Evolutionary conservation across 2,888 invertebrate genomes (phyloP).

Genomic region (Caenorhabditis wallacei): DNA sequence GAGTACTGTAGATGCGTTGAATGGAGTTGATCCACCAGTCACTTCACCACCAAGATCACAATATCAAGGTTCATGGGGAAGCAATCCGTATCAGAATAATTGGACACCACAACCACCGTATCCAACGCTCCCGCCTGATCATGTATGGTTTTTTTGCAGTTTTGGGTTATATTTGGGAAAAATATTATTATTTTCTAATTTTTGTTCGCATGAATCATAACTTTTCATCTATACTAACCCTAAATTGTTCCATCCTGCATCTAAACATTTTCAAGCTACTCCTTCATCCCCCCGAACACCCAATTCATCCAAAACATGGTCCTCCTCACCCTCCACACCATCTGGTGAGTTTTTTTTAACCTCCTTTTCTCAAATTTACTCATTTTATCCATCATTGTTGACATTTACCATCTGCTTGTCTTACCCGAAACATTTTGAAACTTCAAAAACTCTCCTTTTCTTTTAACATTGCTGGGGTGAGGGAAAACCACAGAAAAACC

Average conservation of each 20-base stretch:
- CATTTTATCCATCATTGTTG: constrained; percentile 17
- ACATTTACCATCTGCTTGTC: constrained; percentile 28
- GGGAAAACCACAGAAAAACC: constrained; percentile 1
- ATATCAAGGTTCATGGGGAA: constrained; percentile 11
- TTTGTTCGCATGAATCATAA: not conserved
- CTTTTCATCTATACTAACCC: not conserved
- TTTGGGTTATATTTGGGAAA: not conserved
- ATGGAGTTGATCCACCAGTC: constrained; percentile 17
- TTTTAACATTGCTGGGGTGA: constrained; percentile 12
- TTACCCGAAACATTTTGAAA: constrained; percentile 52
- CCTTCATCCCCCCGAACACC: constrained; percentile 24
- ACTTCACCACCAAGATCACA: constrained; percentile 14
- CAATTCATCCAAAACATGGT: constrained; percentile 33
- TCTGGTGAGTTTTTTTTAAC: constrained; percentile 43
- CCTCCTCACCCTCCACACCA: constrained; percentile 33
- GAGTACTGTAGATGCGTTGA: constrained; percentile 34
- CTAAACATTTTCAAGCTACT: constrained; percentile 46
- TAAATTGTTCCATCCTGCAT: not conserved
- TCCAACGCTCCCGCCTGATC: constrained; percentile 40
- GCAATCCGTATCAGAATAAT: constrained; percentile 30
- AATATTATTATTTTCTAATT: not conserved
- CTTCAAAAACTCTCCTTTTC: constrained; percentile 42
- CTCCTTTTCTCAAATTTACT: not conserved
- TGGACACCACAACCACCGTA: constrained; percentile 3
- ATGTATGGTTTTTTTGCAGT: constrained; percentile 32